phyloP scores from a whole-genome alignment of 2,113 vertebrate genomes.

The Mionectes macconnelli region DNA sequence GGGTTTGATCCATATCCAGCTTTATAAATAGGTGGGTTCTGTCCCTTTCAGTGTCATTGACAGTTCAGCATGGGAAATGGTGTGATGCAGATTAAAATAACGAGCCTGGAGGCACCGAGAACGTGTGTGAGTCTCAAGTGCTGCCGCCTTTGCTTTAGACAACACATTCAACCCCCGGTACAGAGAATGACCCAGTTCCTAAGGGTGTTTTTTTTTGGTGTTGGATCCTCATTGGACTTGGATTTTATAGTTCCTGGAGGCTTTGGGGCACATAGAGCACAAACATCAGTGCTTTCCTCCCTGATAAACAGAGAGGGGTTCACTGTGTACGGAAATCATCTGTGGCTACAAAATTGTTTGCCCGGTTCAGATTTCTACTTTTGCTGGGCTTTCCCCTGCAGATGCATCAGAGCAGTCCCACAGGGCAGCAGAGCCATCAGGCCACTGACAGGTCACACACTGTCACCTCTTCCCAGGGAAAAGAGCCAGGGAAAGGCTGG shows the following conservation, averaged over 20 bases:
- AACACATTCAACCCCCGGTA: neutral
- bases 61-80: neutral
- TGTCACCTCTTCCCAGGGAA: neutral
- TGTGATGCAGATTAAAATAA: conserved; percentile 43
- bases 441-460: neutral
- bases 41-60: neutral
- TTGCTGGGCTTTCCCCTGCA: neutral
- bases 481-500: neutral
- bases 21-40: conserved; percentile 26
- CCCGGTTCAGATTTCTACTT: neutral
- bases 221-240: neutral
- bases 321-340: neutral
- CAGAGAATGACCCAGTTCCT: neutral
- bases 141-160: conserved; percentile 15
- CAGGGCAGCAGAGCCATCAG: neutral
- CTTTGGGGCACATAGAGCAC: neutral
- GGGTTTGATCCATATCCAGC: neutral
- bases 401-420: neutral
- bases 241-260: neutral
- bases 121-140: neutral
- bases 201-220: neutral
- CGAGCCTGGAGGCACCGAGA: neutral
- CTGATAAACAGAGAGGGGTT: neutral
- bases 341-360: neutral
- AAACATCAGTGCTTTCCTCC: neutral